Percentiles rank a stretch among this genome's conserved stretches.
phyloP scores from a whole-genome alignment of 2,797 vertebrate species.

The Acrossocheilus fasciatus region DNA sequence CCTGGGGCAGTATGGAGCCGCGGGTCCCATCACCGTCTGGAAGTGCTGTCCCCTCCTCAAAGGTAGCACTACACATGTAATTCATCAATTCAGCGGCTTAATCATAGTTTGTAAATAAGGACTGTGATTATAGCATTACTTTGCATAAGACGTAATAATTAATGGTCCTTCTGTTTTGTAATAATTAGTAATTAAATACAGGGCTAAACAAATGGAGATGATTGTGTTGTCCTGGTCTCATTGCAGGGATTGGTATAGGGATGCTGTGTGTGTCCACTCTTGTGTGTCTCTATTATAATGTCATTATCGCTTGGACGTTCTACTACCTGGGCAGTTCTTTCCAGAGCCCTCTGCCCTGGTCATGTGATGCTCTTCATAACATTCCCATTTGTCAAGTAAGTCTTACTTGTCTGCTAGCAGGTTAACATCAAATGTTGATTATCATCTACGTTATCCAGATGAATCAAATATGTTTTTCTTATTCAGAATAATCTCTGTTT shows the following conservation, averaged over 20 bases:
- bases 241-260: conserved; percentile 84
- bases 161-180: neutral
- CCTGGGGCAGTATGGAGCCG: conserved; percentile 84
- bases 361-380: conserved; percentile 76
- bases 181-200: neutral
- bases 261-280: conserved; percentile 84
- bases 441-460: neutral
- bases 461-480: neutral
- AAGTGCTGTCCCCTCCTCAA: conserved; percentile 88
- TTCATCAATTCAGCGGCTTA: neutral
- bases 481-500: neutral
- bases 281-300: conserved; percentile 87
- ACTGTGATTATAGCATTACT: neutral
- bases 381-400: conserved; percentile 71
- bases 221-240: conserved; percentile 5
- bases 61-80: conserved; percentile 71
- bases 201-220: conserved; percentile 6
- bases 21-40: conserved; percentile 85
- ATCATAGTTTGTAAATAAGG: neutral
- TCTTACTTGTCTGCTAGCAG: neutral
- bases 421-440: neutral
- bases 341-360: conserved; percentile 87
- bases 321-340: conserved; percentile 87
- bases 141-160: neutral
- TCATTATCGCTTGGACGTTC: conserved; percentile 88